Conservation (phyloP, 2,888 invertebrate species). For the Idaea biselata region DNA sequence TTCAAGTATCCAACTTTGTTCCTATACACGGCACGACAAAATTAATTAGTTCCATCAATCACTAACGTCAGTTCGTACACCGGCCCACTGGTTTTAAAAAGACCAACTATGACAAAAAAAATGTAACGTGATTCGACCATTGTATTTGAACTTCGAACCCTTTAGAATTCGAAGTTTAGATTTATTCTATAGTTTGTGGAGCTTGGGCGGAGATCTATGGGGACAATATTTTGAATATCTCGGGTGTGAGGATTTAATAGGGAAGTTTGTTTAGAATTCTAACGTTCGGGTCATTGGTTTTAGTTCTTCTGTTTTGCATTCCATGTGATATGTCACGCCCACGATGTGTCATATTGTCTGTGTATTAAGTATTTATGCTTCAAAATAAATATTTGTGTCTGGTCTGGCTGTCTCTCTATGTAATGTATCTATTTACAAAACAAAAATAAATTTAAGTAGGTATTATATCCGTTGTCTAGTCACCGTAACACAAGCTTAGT, state of each 20-base stretch:
- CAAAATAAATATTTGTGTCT: too few relatives aligned
- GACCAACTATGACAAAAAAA: conserved; percentile 59
- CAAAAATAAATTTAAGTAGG: too few relatives aligned
- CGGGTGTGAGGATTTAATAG: conserved; percentile 39
- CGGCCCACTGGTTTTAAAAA: conserved; percentile 69
- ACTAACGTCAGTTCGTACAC: conserved; percentile 59
- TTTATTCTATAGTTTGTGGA: conserved; percentile 34
- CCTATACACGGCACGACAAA: conserved; percentile 63
- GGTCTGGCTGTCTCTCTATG: too few relatives aligned
- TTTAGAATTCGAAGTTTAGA: conserved; percentile 48
- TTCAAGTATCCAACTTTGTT: conserved; percentile 62
- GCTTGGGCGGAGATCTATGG: conserved; percentile 59
- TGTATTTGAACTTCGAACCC: conserved; percentile 56
- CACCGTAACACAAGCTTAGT: too few relatives aligned
- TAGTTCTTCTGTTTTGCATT: neutral
- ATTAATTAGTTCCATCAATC: conserved; percentile 81
- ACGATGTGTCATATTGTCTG: too few relatives aligned
- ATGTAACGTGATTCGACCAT: conserved; percentile 72
- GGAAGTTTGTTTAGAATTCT: conserved; percentile 13
- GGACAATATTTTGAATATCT: conserved; percentile 67
- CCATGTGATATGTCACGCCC: too few relatives aligned
- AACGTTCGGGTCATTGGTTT: conserved; percentile 17
- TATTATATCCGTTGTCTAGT: too few relatives aligned
- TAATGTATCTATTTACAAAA: too few relatives aligned
- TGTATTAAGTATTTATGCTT: too few relatives aligned